Percentiles rank a stretch among this genome's conserved stretches.
phyloP scores from a whole-genome alignment of 1,140 invertebrate genomes.

The Heliconius himera region DNA sequence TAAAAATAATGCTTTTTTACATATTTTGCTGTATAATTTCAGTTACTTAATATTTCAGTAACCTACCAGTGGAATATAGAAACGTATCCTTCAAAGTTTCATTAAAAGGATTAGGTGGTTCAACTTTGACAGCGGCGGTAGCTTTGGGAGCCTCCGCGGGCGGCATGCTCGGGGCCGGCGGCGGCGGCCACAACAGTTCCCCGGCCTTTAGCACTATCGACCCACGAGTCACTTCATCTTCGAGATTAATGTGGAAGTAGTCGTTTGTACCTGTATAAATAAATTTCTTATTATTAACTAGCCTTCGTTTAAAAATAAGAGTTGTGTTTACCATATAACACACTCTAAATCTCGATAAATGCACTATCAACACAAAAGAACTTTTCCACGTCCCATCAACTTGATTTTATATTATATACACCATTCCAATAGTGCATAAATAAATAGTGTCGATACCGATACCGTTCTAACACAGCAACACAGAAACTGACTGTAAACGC shows the following conservation, averaged over 20 bases:
- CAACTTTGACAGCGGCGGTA: constrained; percentile 53
- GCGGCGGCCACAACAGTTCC: constrained; percentile 90
- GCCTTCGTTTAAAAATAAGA: too few species aligned
- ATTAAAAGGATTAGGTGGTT: constrained; percentile 80
- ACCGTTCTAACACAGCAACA: too few species aligned
- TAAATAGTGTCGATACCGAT: too few species aligned
- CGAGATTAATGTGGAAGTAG: constrained; percentile 90
- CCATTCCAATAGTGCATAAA: too few species aligned
- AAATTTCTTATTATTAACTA: not conserved
- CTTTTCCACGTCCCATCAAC: too few species aligned
- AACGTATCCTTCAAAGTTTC: constrained; percentile 85
- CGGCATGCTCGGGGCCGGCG: constrained; percentile 81
- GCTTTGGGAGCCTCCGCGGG: constrained; percentile 76
- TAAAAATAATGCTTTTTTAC: too few species aligned
- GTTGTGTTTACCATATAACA: too few species aligned
- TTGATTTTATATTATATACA: too few species aligned
- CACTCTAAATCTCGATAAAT: too few species aligned
- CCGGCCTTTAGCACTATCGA: constrained; percentile 90
- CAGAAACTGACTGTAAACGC: too few species aligned
- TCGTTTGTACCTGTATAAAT: constrained; percentile 84
- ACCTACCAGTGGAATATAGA: constrained; percentile 86
- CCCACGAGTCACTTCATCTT: constrained; percentile 93
- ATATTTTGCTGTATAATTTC: too few species aligned
- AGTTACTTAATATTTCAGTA: not conserved
- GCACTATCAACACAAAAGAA: too few species aligned